phyloP scores from a whole-genome alignment of 2,888 invertebrate species.

The Agonum fuliginosum region DNA sequence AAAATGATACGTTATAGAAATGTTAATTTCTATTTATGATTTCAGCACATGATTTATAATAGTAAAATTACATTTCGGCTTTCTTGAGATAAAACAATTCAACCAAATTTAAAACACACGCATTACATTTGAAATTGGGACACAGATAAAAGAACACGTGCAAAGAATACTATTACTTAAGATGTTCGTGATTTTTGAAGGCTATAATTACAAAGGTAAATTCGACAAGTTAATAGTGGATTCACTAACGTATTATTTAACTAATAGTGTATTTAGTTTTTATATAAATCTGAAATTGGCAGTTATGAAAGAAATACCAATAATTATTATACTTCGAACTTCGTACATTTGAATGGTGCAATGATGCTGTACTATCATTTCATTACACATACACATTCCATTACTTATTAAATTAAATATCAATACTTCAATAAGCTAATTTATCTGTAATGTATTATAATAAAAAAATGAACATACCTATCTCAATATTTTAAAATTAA shows the following conservation, averaged over 20 bases:
- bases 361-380: no score
- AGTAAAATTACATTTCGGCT: slow-evolving; percentile 16
- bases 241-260: slow-evolving; percentile 5
- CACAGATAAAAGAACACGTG: not conserved
- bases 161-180: slow-evolving; percentile 14
- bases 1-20: slow-evolving; percentile 13
- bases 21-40: slow-evolving; percentile 11
- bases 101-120: not conserved
- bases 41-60: slow-evolving; percentile 21
- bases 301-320: not conserved
- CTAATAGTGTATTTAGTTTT: not conserved
- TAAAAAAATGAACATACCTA: no score
- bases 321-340: no score
- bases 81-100: slow-evolving; percentile 16
- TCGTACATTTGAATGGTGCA: no score
- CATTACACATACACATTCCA: no score
- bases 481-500: no score
- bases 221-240: slow-evolving; percentile 1
- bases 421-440: no score
- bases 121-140: slow-evolving; percentile 1
- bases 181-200: slow-evolving; percentile 4
- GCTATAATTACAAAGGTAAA: slow-evolving; percentile 10
- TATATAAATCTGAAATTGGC: not conserved
- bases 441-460: no score
- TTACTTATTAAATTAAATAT: no score